Evolutionary conservation across 2,888 invertebrate species (phyloP).

Genomic region (Epirrita christyi): DNA sequence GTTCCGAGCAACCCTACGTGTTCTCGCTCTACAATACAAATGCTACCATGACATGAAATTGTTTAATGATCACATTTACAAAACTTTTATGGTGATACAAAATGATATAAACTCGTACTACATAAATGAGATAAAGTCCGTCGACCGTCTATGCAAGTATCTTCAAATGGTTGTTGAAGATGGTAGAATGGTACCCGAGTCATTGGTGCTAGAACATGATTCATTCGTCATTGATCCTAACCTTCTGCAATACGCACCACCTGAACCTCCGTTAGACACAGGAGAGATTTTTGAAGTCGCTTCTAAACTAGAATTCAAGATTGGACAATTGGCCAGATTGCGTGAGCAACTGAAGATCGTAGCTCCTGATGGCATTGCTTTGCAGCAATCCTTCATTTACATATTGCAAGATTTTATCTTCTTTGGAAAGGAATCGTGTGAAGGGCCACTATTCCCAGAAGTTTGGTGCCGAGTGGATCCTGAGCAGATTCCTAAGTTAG

Average conservation of each 20-base stretch:
- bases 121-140: slow-evolving; percentile 72
- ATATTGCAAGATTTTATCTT: slow-evolving; percentile 80
- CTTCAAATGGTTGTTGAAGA: slow-evolving; percentile 82
- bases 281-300: slow-evolving; percentile 50
- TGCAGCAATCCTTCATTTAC: slow-evolving; percentile 79
- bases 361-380: slow-evolving; percentile 67
- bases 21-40: slow-evolving; percentile 67
- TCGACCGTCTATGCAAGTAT: slow-evolving; percentile 78
- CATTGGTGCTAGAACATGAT: slow-evolving; percentile 76
- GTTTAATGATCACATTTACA: slow-evolving; percentile 68
- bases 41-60: slow-evolving; percentile 72
- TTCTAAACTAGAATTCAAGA: slow-evolving; percentile 61
- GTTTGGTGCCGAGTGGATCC: slow-evolving; percentile 73
- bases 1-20: slow-evolving; percentile 73
- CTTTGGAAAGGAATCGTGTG: slow-evolving; percentile 74
- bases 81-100: slow-evolving; percentile 74
- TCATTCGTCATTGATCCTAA: slow-evolving; percentile 78
- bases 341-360: slow-evolving; percentile 70
- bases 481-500: slow-evolving; percentile 70
- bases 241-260: slow-evolving; percentile 61
- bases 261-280: slow-evolving; percentile 41
- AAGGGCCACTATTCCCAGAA: slow-evolving; percentile 62
- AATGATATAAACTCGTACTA: slow-evolving; percentile 75
- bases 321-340: slow-evolving; percentile 66
- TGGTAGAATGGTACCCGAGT: slow-evolving; percentile 71